Evolutionary conservation across 2,888 invertebrate genomes (phyloP).

Genomic region (Lepidochrysops patricia): DNA sequence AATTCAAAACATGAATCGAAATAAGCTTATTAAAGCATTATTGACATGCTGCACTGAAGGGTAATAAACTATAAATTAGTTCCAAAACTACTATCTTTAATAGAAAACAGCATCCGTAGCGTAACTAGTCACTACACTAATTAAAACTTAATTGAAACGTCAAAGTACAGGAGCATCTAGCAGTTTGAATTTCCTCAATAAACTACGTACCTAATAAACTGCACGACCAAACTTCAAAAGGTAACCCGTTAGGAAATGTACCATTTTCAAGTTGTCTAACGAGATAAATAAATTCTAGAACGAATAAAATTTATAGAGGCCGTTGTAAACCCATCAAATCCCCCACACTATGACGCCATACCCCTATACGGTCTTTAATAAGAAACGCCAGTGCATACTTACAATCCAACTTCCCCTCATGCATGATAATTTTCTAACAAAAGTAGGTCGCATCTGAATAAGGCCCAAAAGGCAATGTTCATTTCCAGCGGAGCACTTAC

Average conservation of each 20-base stretch:
- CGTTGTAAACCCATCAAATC: not conserved
- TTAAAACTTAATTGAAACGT: constrained; percentile 2
- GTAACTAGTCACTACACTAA: not conserved
- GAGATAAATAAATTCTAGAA: not conserved
- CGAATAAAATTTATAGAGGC: not conserved
- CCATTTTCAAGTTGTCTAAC: not conserved
- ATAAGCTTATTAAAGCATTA: too few relatives aligned
- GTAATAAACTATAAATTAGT: not conserved
- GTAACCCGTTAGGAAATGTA: too few relatives aligned
- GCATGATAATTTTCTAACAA: constrained; percentile 46
- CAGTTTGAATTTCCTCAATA: not conserved
- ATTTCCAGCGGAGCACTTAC: constrained; percentile 59
- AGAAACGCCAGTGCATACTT: constrained; percentile 33
- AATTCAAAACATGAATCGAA: too few relatives aligned
- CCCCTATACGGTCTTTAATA: constrained; percentile 10
- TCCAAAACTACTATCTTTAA: not conserved
- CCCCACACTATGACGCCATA: not conserved
- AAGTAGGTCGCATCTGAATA: constrained; percentile 46
- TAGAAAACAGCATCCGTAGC: not conserved
- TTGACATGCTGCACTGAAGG: not conserved
- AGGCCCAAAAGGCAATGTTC: constrained; percentile 52
- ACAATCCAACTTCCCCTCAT: constrained; percentile 27
- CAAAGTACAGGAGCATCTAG: not conserved
- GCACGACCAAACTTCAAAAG: not conserved
- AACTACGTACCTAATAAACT: not conserved